Evolutionary conservation across 2,888 invertebrate genomes (phyloP).

Genomic region (Cecidostiba fungosa): DNA sequence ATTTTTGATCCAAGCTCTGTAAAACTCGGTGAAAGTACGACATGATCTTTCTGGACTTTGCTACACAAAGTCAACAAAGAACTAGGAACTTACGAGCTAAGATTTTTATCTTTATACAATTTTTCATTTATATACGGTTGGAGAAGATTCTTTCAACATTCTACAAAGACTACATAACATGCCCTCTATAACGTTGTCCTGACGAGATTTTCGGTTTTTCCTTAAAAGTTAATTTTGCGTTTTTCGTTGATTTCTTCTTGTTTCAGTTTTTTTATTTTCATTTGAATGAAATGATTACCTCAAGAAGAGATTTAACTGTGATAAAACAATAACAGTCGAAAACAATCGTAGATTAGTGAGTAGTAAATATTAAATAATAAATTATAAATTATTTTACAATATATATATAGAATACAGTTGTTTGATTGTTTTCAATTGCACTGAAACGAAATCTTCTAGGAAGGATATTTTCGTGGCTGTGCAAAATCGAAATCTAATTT

Average conservation of each 20-base stretch:
- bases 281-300: not conserved
- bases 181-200: slow-evolving; percentile 28
- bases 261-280: slow-evolving; percentile 20
- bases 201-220: slow-evolving; percentile 34
- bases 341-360: not conserved
- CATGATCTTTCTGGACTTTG: slow-evolving; percentile 39
- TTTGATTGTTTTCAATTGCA: slow-evolving; percentile 27
- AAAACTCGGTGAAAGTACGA: slow-evolving; percentile 47
- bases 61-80: slow-evolving; percentile 47
- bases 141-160: slow-evolving; percentile 33
- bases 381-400: slow-evolving; percentile 26
- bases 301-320: not conserved
- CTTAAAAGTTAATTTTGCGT: slow-evolving; percentile 31
- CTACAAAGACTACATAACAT: slow-evolving; percentile 44
- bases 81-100: slow-evolving; percentile 56
- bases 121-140: slow-evolving; percentile 36
- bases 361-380: slow-evolving; percentile 23
- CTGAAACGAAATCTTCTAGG: not conserved
- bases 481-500: slow-evolving; percentile 2
- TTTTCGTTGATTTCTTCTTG: slow-evolving; percentile 49
- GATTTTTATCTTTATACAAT: slow-evolving; percentile 36
- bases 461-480: not conserved
- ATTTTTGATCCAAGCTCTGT: slow-evolving; percentile 20
- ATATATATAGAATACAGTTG: not conserved
- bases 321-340: not conserved